Evolutionary conservation across 2,888 invertebrate species (phyloP), one percentile per base, ranked within the genome.

Genomic region (Zaprionus bogoriensis): DNA sequence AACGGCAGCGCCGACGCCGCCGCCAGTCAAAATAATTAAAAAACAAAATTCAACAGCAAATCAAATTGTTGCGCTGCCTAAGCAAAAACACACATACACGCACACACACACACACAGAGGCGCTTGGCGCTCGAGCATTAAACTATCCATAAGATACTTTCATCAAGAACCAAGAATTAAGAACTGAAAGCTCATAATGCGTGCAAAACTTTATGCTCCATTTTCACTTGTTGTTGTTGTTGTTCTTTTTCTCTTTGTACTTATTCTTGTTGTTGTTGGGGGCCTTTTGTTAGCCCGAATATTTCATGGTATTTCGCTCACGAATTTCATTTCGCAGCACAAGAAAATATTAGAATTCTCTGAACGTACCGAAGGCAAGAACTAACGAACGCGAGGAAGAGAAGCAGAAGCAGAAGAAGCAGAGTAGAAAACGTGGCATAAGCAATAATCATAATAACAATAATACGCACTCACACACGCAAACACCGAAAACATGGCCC

Each of bases 221-320:
- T 50, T 30, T 45, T 50, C 23, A 36, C 46, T 28, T 45, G 28
- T 48, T 54, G 57, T 51, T 55, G 14, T 53, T 38, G 12, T 51
- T 58, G 10, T 27, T 54, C 4, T n/a, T n/a, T n/a, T n/a, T n/a
- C n/a, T n/a, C n/a, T n/a, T 28, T 45, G 28, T 48, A 50, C 51
- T 51, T 55, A 10, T 53, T 38, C 9, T 51, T 58, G 7, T 52
- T 38, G 12, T 45, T 58, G 6, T 19, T 57, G 10, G 4, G 32
- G 9, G 20, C 30, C 61, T 66, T 55, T 58, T 59, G 46, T 72
- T 55, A 39, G 42, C 32, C 12, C 12, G 20, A 44, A 59, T 74
- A 70, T 74, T 61, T 77, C 71, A 77, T 72, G 73, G 79, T 80
- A 80, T 86, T 81, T 81, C 67, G 69, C 86, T 83, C 80, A 81